These are phyloP conservation scores for Sycophaga agraensis DNA, from an alignment of 1,140 invertebrate genomes.

Conservation along the genomic window DNA sequence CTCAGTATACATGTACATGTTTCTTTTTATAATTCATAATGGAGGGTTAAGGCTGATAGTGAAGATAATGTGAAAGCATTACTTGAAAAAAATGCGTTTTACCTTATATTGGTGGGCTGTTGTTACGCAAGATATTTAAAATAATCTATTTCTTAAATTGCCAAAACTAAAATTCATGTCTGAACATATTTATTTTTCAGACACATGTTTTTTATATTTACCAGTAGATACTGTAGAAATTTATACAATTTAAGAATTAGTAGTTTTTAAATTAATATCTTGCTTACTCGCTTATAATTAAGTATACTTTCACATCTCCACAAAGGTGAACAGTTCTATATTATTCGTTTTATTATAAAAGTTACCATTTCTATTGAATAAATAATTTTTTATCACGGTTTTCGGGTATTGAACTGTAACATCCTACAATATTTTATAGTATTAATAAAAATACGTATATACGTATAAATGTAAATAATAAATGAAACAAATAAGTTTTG, in stretches of 20 bases:
- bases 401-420: not conserved
- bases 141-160: no score
- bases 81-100: not conserved
- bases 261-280: not conserved
- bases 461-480: conserved; percentile 4
- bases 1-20: conserved; percentile 5
- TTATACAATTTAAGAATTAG: no score
- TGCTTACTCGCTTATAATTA: not conserved
- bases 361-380: conserved; percentile 26
- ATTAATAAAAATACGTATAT: conserved; percentile 1
- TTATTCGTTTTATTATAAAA: not conserved
- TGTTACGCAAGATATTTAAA: no score
- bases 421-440: not conserved
- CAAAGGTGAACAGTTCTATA: conserved; percentile 6
- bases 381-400: not conserved
- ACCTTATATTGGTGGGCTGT: no score
- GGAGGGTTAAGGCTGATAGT: conserved; percentile 27
- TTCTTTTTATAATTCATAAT: conserved; percentile 17
- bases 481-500: not conserved
- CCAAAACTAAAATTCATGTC: no score
- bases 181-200: no score
- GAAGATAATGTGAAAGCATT: conserved; percentile 11
- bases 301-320: not conserved
- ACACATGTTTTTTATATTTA: no score
- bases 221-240: no score